Base-by-base conservation (phyloP, 2,113 vertebrate species). In the Aplodontia rufa region DNA sequence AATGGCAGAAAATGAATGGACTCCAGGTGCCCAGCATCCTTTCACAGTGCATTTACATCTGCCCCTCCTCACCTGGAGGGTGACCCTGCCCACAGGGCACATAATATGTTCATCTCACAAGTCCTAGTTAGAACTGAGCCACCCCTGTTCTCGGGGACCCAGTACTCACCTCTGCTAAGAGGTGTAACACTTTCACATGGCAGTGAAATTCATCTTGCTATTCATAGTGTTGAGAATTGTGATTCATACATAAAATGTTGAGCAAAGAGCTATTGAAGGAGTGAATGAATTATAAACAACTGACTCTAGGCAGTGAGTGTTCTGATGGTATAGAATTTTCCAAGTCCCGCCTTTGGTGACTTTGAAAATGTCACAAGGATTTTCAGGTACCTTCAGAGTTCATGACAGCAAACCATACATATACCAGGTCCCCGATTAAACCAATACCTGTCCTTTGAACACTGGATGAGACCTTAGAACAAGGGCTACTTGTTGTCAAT, bases 21-120 rank as follows among this genome's bases (percentile, higher is more conserved):
- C 32, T 28, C 87, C 62, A 90, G 80, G 71, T 28, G 72, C 60
- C 72, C 58, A 6, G 51, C 35, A 7, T 37, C 74, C 64, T 45
- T n/a, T 32, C 89, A 0, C 5, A 2, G 35, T 0, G 42, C n/a
- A 0, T 1, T 1, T 4, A 11, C 62, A 6, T 0, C 0, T 37
- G 66, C 14, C 28, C 1, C 10, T 30, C 69, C 69, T 86, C 74
- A 80, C 83, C 60, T 71, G 55, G 35, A 26, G 24, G 0, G 0
- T 0, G 0, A 26, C 10, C 32, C 90, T 49, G 9, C 80, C 17
- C 30, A 26, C 11, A 0, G 0, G 0, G 1, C 55, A 87, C 11
- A 0, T 0, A 7, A 35, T 11, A 37, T 0, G 3, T 2, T 66
- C 79, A 30, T 32, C 94, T 87, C n/a, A 13, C 68, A 5, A 28